Base-by-base conservation (phyloP, 2,888 invertebrate species). In the Drosophila suboccidentalis region DNA sequence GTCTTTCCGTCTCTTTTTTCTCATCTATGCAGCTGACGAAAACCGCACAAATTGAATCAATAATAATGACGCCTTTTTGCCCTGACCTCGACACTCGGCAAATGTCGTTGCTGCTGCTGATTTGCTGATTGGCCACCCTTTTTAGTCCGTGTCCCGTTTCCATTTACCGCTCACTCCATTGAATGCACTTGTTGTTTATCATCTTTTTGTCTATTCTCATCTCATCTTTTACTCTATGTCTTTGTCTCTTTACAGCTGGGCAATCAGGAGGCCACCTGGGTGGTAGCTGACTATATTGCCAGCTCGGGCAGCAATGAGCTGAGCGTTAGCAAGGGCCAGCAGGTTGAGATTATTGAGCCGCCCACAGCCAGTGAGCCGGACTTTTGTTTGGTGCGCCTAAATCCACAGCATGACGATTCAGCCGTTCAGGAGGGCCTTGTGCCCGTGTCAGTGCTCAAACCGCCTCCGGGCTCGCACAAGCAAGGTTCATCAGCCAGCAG, bases 241-340 rank as follows among this genome's bases (percentile, higher is more conserved):
- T n/a, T 26, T 22, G 0, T 49, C 38, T 64, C n/a, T 78, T 94
- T 93, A 34, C 94, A 97, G 96, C 94, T 95, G 64, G 96, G 96
- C 86, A 96, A 96, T 64, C 95, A 96, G 75, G 97, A 98, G 92
- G 96, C 97, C 95, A 97, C 97, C 69, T 97, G 97, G 97, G 97
- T 98, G 86, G 95, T 97, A 63, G 96, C 96, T 76, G 98, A 98
- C 92, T 97, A 96, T 92, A 94, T 94, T 29, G 95, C 96, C n/a
- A 94, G 96, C 17, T 94, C 95, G 11, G 95, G 96, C 78, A 94
- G 96, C 50, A 95, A 96, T 62, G 98, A 98, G 93, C 93, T 98
- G 85, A 95, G 95, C 59, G 97, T 98, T 47, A 94, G 94, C 75
- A 97, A 97, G 92, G 98, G 98, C 26, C 98, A 98, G 93, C 98